These are phyloP conservation scores for Xestobium rufovillosum DNA, from an alignment of 2,888 invertebrate genomes.

Conservation along the genomic window DNA sequence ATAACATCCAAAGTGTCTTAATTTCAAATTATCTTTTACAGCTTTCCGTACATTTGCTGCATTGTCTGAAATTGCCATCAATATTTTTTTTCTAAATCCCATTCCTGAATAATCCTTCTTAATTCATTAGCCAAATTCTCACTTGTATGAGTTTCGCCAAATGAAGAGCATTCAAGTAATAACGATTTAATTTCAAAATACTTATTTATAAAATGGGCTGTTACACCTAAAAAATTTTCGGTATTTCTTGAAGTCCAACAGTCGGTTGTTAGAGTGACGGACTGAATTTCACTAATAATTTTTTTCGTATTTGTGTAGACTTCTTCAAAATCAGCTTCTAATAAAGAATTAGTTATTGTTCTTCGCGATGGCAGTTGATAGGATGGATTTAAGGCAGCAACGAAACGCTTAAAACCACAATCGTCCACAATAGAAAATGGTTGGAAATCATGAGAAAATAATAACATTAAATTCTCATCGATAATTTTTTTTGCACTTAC, in stretches of 20 bases:
- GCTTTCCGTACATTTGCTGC: conserved; percentile 24
- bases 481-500: background rate
- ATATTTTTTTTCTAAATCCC: conserved; percentile 25
- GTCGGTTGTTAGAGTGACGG: conserved; percentile 28
- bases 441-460: conserved; percentile 21
- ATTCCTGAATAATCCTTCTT: conserved; percentile 19
- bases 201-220: conserved; percentile 25
- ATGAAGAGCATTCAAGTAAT: conserved; percentile 22
- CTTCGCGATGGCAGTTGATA: conserved; percentile 2
- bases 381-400: conserved; percentile 1
- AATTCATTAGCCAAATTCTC: conserved; percentile 25
- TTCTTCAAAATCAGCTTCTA: background rate
- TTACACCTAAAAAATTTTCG: conserved; percentile 27
- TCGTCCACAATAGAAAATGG: conserved; percentile 25
- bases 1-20: conserved; percentile 23
- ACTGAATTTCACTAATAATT: conserved; percentile 14
- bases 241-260: conserved; percentile 29
- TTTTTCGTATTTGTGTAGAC: conserved; percentile 11
- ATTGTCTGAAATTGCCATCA: conserved; percentile 25
- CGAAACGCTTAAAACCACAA: conserved; percentile 20
- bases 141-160: conserved; percentile 23
- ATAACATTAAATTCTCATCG: conserved; percentile 23
- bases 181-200: conserved; percentile 25
- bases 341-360: background rate
- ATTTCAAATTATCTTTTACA: conserved; percentile 16